Evolutionary conservation across 2,888 invertebrate genomes (phyloP).

Genomic region (Strigamia maritima): DNA sequence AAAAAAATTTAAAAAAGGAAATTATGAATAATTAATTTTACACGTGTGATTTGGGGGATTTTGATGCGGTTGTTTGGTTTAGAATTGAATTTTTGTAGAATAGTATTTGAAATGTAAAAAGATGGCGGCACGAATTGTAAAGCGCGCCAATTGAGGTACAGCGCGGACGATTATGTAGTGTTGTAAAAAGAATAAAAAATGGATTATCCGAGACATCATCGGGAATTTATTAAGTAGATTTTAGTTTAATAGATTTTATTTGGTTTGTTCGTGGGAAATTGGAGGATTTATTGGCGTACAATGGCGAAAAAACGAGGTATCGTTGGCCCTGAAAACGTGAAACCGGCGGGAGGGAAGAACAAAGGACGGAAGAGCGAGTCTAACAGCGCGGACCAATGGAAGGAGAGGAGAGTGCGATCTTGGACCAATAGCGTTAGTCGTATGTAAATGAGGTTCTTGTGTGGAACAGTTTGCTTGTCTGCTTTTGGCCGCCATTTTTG

Average conservation of each 20-base stretch:
- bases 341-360: neutral
- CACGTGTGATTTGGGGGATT: neutral
- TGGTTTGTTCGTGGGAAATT: neutral
- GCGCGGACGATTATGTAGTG: neutral
- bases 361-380: neutral
- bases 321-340: neutral
- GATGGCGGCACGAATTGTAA: neutral
- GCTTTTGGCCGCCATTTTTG: neutral
- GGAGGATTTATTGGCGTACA: neutral
- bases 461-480: neutral
- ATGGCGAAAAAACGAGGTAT: neutral
- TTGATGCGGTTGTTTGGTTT: too few species aligned
- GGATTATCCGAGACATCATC: neutral
- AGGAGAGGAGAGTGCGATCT: neutral
- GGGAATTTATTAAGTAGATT: neutral
- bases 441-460: neutral
- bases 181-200: neutral
- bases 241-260: neutral
- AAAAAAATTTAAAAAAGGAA: neutral
- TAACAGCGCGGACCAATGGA: neutral
- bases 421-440: neutral
- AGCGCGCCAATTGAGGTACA: neutral
- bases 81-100: neutral
- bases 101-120: neutral
- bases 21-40: neutral